Base-by-base conservation (phyloP, 1,140 invertebrate species). In the Pygmarrhopalites habei region DNA sequence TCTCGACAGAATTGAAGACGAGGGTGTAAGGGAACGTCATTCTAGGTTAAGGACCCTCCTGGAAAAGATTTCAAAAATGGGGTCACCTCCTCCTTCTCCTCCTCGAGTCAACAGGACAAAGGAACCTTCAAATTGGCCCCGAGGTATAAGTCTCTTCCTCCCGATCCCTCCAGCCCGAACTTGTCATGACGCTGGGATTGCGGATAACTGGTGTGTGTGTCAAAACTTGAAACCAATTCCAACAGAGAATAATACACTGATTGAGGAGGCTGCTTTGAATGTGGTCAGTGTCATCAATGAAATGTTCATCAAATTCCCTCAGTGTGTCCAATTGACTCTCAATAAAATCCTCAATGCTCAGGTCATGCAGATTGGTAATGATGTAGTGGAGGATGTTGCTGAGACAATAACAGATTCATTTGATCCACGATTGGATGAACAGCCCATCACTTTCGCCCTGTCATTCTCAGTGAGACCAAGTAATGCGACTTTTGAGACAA, bases 141-240 rank as follows among this genome's bases (percentile, higher is more conserved):
- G 59, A 21, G 62, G 62, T 12, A 59, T 64, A 0, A 60, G 46
- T 17, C 39, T 64, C 15, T 64, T 64, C 35, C 19, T 60, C 17
- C 46, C 28, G 1, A 19, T 60, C 1, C 46, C 62, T 2, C 2
- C 39, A n/a, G 7, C 2, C 1, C 29, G 62, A 57, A 51, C 2
- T 14, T 95, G 92, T 74, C 73, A 80, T 25, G 75, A 78, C 49
- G 89, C 90, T 0, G 82, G 79, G 0, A 89, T 95, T 46, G 43
- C 43, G 7, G 7, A 53, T 17, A 56, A 67, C 19, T 62, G 47
- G 23, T 67, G 65, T 21, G 21, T 47, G 2, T 67, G 65, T 23
- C 23, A 35, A 10, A 17, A 12, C 10, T 28, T 32, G 1, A 14
- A 41, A 15, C 35, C 55, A 7, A 35, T 59, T 12, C 10, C 10